Evolutionary conservation across 1,140 invertebrate genomes (phyloP), one percentile per base, ranked within the genome.

Genomic region (Drosophila mayri): DNA sequence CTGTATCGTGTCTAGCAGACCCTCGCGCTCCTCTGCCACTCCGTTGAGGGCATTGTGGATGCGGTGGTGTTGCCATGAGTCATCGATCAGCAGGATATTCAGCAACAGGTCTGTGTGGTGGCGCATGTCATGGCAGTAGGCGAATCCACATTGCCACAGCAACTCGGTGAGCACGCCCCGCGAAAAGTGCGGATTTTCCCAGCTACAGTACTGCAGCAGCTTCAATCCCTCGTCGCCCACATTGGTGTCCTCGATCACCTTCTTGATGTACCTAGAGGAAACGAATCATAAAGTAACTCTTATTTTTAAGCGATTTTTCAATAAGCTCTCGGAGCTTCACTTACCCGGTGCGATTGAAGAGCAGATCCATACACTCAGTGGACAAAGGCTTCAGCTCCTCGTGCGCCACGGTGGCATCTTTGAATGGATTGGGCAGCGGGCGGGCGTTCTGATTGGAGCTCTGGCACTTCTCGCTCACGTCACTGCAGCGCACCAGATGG

Each of bases 161-260:
- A 99, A 93, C 94, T 99, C 98, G 44, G 96, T 96, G 8, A 99
- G 94, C 30, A 98, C 97, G 16, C 95, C 95, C 50, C 97, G 95
- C 12, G 98, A 99, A 92, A 99, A 98, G 68, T 97, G 95, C 18
- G 97, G 97, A 94, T 99, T 99, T 93, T 99, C 98, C 98, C 98
- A 99, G 81, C 97, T 98, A 91, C 98, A 97, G 93, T 97, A 99
- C 93, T 99, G 97, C 4, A 98, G 92, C 49, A 99, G 93, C 93
- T 97, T 97, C 2, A 98, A 94, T 0, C 97, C 97, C 61, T 99
- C 98, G 79, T 99, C 98, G 30, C 96, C 96, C 30, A 96, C 95
- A 93, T 97, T 98, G 30, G 96, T 96, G 87, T 99, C 98, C 93
- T 99, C 98, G 18, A 99, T 97, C 8, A 99, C 93, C 92, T 99